Evolutionary conservation across 1,140 invertebrate species (phyloP).

Genomic region (Manduca sexta): DNA sequence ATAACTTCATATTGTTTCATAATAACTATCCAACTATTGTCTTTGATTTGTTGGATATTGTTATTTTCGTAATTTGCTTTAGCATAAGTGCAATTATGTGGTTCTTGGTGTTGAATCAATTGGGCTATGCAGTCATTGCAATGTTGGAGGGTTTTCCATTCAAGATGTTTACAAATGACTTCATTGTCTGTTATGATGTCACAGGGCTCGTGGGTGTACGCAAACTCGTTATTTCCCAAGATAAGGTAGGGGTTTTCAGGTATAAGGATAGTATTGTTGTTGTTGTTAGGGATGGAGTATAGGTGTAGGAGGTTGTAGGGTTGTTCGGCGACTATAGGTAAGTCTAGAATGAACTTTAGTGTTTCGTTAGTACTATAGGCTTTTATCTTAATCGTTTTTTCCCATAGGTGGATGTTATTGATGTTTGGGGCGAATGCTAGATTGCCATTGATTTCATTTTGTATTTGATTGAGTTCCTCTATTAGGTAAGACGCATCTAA

Average conservation of each 20-base stretch:
- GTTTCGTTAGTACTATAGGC: slow-evolving; percentile 14
- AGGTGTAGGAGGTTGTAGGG: slow-evolving; percentile 13
- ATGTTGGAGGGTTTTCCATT: slow-evolving; percentile 15
- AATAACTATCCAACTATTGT: slow-evolving; percentile 24
- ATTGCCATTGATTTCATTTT: slow-evolving; percentile 10
- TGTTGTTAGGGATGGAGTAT: slow-evolving; percentile 20
- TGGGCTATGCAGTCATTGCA: slow-evolving; percentile 12
- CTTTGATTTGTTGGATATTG: slow-evolving; percentile 25
- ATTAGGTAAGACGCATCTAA: slow-evolving; percentile 13
- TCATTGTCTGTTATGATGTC: slow-evolving; percentile 8
- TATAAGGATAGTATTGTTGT: slow-evolving; percentile 22
- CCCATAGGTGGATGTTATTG: slow-evolving; percentile 12
- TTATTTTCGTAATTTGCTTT: slow-evolving; percentile 14
- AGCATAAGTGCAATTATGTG: slow-evolving; percentile 10
- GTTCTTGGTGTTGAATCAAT: slow-evolving; percentile 14
- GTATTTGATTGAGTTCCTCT: slow-evolving; percentile 11
- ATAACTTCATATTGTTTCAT: slow-evolving; percentile 17
- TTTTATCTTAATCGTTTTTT: slow-evolving; percentile 15
- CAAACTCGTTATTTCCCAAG: slow-evolving; percentile 24
- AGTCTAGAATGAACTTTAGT: slow-evolving; percentile 14
- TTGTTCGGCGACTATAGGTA: slow-evolving; percentile 8
- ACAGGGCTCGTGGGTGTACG: slow-evolving; percentile 21
- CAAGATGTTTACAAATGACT: slow-evolving; percentile 23
- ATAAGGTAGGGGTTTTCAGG: too few species aligned
- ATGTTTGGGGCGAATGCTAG: slow-evolving; percentile 11